These are phyloP conservation scores for Atrina japonica DNA, from an alignment of 2,888 invertebrate genomes.

Conservation along the genomic window DNA sequence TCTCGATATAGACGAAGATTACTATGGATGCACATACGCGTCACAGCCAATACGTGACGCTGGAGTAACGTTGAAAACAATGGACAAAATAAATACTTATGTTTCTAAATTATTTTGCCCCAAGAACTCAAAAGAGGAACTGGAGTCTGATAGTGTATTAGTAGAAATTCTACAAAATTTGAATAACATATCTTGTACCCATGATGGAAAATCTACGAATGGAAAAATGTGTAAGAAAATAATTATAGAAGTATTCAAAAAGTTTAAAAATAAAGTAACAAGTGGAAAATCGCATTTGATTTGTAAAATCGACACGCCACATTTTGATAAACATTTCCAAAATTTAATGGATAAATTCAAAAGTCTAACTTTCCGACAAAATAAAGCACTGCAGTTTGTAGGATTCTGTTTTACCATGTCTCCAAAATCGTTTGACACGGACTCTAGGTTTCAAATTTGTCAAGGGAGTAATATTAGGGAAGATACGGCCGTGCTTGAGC, in stretches of 20 bases:
- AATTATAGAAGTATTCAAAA: neutral
- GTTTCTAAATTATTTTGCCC: slow-evolving; percentile 64
- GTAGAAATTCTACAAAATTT: slow-evolving; percentile 21
- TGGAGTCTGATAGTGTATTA: slow-evolving; percentile 53
- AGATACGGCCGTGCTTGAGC: slow-evolving; percentile 54
- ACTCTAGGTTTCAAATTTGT: slow-evolving; percentile 60
- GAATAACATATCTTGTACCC: slow-evolving; percentile 23
- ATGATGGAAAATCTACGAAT: neutral
- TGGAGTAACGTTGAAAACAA: slow-evolving; percentile 44
- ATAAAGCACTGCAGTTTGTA: neutral
- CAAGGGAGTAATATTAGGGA: slow-evolving; percentile 64
- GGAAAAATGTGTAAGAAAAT: neutral
- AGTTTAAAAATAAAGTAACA: neutral
- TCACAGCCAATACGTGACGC: slow-evolving; percentile 55
- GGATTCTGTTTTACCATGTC: slow-evolving; percentile 59
- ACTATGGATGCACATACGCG: slow-evolving; percentile 68
- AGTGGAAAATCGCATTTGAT: neutral
- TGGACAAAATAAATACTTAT: slow-evolving; percentile 52
- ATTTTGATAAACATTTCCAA: too few relatives aligned
- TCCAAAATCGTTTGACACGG: slow-evolving; percentile 50
- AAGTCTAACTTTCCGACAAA: too few relatives aligned
- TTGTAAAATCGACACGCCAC: too few relatives aligned
- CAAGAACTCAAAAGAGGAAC: slow-evolving; percentile 53
- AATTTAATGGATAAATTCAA: too few relatives aligned
- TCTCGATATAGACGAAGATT: slow-evolving; percentile 74